Conservation (phyloP, 2,888 invertebrate species). For the Megastigmus dorsalis region DNA sequence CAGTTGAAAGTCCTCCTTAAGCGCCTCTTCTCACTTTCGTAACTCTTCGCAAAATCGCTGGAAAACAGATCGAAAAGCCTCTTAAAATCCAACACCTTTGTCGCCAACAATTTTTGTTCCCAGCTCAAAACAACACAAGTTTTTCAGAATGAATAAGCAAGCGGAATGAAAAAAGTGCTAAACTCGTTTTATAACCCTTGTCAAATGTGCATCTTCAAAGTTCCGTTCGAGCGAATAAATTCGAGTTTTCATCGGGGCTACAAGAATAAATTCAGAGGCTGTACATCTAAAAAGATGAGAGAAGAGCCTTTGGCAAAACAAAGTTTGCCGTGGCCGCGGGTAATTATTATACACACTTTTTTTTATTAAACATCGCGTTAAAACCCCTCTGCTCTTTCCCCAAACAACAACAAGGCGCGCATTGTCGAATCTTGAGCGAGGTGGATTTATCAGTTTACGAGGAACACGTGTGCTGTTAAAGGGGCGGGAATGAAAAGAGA, state of each 20-base stretch:
- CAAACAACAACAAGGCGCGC: conserved; percentile 16
- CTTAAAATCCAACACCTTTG: too few species aligned
- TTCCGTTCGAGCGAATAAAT: conserved; percentile 8
- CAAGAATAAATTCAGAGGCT: conserved; percentile 10
- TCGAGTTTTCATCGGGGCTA: background rate
- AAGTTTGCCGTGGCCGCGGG: background rate
- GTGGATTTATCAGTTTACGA: conserved; percentile 15
- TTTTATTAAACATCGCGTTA: background rate
- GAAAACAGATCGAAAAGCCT: too few species aligned
- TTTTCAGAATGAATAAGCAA: too few species aligned
- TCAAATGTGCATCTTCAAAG: background rate
- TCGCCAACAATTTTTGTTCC: too few species aligned
- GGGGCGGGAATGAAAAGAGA: background rate
- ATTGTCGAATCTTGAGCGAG: conserved; percentile 26
- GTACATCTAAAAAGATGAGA: background rate
- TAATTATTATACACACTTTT: conserved; percentile 9
- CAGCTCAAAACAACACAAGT: too few species aligned
- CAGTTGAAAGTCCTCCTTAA: too few species aligned
- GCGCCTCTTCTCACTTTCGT: too few species aligned
- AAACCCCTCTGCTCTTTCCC: background rate
- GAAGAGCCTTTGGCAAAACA: conserved; percentile 3
- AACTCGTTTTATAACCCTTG: background rate
- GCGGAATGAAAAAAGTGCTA: background rate
- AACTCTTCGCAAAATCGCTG: too few species aligned
- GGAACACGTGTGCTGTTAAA: conserved; percentile 9